phyloP scores from a whole-genome alignment of 2,797 vertebrate genomes.

The Xyrichtys novacula region DNA sequence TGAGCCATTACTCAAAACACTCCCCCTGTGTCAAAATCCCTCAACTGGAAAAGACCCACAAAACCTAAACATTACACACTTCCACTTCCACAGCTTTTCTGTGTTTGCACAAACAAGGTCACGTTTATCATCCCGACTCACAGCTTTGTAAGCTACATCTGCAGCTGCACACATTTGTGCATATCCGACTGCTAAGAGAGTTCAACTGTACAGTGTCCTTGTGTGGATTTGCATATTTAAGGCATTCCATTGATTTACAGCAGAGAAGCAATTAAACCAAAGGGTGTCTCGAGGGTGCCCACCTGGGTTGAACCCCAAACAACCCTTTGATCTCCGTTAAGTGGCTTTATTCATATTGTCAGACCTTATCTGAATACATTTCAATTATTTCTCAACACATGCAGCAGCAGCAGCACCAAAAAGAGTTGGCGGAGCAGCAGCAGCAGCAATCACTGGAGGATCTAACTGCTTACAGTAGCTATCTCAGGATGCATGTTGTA shows the following conservation, averaged over 20 bases:
- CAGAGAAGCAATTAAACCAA: constrained; percentile 78
- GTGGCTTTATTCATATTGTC: constrained; percentile 64
- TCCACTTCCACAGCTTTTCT: constrained; percentile 24
- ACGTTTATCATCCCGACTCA: constrained; percentile 30
- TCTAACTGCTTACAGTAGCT: constrained; percentile 25
- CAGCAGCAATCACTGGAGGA: constrained; percentile 55
- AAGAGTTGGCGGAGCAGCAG: constrained; percentile 39
- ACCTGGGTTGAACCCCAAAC: constrained; percentile 79
- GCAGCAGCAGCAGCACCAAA: constrained; percentile 53
- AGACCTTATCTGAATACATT: constrained; percentile 71
- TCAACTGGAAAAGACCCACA: neutral
- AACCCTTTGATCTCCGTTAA: constrained; percentile 67
- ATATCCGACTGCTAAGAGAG: constrained; percentile 39
- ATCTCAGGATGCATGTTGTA: constrained; percentile 46
- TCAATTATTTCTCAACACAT: constrained; percentile 72
- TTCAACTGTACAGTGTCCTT: constrained; percentile 43
- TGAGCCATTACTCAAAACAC: constrained; percentile 21
- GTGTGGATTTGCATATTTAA: constrained; percentile 76
- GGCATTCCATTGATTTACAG: constrained; percentile 71
- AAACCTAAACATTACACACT: neutral
- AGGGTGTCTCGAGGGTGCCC: constrained; percentile 76
- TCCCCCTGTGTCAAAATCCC: constrained; percentile 6
- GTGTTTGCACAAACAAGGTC: constrained; percentile 26
- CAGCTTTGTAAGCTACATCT: constrained; percentile 27
- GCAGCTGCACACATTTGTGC: constrained; percentile 45